phyloP scores from a whole-genome alignment of 2,113 vertebrate genomes.

The Colinus virginianus region DNA sequence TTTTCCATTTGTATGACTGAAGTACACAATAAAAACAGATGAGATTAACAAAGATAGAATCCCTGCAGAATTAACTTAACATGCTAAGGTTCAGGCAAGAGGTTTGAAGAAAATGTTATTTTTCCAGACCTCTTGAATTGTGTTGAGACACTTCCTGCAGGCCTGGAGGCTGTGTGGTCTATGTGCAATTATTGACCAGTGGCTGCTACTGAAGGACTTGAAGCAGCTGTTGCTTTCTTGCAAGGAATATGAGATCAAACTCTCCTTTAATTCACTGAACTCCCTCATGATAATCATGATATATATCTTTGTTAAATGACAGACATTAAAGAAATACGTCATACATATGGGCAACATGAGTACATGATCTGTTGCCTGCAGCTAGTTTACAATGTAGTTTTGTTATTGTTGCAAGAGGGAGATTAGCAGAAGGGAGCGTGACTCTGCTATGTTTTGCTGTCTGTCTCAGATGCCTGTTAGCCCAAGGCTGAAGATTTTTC shows the following conservation, averaged over 20 bases:
- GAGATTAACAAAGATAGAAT: not conserved
- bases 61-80: not conserved
- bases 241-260: not conserved
- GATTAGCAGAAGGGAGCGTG: not conserved
- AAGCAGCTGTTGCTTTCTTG: not conserved
- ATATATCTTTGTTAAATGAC: not conserved
- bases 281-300: not conserved
- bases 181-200: not conserved
- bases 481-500: constrained; percentile 3
- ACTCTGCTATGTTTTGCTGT: not conserved
- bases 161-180: not conserved
- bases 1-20: not conserved
- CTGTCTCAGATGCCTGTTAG: not conserved
- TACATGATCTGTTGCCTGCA: not conserved
- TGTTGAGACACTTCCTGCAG: not conserved
- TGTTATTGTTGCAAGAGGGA: not conserved
- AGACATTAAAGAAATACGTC: not conserved
- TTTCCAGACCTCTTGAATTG: not conserved
- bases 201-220: not conserved
- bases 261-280: not conserved
- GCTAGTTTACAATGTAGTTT: not conserved
- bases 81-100: not conserved
- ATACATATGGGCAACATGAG: not conserved
- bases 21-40: accelerated
- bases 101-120: not conserved